Evolutionary conservation across 2,113 vertebrate species (phyloP).

Genomic region (Monopterus albus): DNA sequence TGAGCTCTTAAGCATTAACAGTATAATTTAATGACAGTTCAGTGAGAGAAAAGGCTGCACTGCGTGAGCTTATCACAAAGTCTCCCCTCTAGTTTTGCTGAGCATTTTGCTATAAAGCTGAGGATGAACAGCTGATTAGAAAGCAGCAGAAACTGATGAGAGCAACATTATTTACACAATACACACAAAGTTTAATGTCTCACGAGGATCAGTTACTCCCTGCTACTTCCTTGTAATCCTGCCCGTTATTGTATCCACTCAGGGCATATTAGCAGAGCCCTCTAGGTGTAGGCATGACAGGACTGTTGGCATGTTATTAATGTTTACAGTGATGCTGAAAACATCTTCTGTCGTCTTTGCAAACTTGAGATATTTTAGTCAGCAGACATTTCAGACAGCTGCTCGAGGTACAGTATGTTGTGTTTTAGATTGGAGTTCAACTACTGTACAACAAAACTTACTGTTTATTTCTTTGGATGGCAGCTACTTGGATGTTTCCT

Average conservation of each 20-base stretch:
- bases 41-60: background rate
- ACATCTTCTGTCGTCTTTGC: too few relatives aligned
- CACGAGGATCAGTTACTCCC: background rate
- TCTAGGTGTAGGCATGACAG: background rate
- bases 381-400: too few relatives aligned
- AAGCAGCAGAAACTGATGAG: constrained; percentile 32
- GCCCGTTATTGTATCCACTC: background rate
- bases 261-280: background rate
- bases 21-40: background rate
- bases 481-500: background rate
- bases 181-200: constrained; percentile 16
- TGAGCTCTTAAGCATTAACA: background rate
- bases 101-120: background rate
- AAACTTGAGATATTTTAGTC: too few relatives aligned
- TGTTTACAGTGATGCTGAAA: too few relatives aligned
- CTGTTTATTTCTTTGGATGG: too few relatives aligned
- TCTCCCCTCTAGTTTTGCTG: background rate
- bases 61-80: background rate
- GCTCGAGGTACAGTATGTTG: too few relatives aligned
- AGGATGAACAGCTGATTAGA: constrained; percentile 6
- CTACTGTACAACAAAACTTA: too few relatives aligned
- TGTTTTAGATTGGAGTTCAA: too few relatives aligned
- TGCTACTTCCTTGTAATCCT: constrained; percentile 4
- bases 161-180: constrained; percentile 44
- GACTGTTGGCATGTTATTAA: background rate